Evolutionary conservation across 2,113 vertebrate genomes (phyloP), one percentile per base, ranked within the genome.

Genomic region (Cephalopholis sonnerati): DNA sequence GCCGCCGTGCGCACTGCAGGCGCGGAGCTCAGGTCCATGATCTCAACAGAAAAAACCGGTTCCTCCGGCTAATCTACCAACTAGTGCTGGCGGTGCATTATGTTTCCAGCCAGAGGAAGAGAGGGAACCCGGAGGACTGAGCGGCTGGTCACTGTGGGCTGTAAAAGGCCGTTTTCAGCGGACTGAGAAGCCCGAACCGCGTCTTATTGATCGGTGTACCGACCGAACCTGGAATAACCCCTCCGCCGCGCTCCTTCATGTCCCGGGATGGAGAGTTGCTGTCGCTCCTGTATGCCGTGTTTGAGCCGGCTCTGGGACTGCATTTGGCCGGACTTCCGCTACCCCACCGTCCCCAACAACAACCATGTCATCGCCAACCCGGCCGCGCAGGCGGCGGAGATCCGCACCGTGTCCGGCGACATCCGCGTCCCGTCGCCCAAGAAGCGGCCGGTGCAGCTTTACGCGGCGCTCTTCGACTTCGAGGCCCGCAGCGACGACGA

Each of bases 251-350:
- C 73, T 62, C 50, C 63, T 84, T 73, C 62, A 63, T 84, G 90
- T 86, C 83, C 84, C 83, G 92, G 93, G 90, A 97, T 98, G 98
- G 97, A 99, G 94, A 90, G 90, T 59, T 97, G 97, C 84, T 95
- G 97, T 44, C 95, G 97, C 82, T 93, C 93, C 81, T 96, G 95
- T 32, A 81, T 98, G 93, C 92, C 95, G 24, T 98, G 97, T 83
- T 69, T 96, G 5, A 84, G 65, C 2, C 93, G 91, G 24, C 93
- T 99, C 62, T 99, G 98, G 98, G 94, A 97, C 94, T 96, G 95
- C 87, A 94, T 98, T n/a, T 97, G 97, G 95, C 96, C 97, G 0
- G 95, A 92, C 0, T 29, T 93, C 0, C 82, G 70, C 64, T 93
- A 95, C 69, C 94, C 89, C 7, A 75, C 2, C 84, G 68, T 18